A percentile compares a stretch with the other conserved stretches of the same genome.
Conservation (phyloP, 2,888 invertebrate species). For the Ferdinandea cuprea region DNA sequence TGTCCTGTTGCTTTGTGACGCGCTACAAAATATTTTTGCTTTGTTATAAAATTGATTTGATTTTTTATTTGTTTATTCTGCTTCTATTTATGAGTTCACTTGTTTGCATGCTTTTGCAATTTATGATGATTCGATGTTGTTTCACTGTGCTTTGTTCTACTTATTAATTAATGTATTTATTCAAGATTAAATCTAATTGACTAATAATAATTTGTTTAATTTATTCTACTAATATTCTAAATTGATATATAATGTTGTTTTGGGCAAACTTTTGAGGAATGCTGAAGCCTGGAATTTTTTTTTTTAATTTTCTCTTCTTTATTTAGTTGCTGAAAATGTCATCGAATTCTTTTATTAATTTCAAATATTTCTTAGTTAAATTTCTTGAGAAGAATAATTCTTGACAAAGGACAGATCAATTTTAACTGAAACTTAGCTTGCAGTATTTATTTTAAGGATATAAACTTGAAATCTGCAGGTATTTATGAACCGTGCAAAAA, state of each 20-base stretch:
- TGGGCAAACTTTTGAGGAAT: conserved; percentile 3
- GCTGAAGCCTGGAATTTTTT: background rate
- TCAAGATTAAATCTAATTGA: background rate
- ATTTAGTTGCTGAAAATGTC: too few species aligned
- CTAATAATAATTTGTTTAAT: conserved; percentile 10
- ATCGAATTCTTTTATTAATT: too few species aligned
- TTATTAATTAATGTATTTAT: background rate
- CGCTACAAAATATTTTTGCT: conserved; percentile 36
- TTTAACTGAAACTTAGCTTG: too few species aligned
- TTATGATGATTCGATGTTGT: conserved; percentile 38
- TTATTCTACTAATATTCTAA: background rate
- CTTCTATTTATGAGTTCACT: conserved; percentile 24
- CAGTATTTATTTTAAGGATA: too few species aligned
- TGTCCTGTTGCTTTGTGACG: conserved; percentile 34
- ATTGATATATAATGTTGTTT: background rate
- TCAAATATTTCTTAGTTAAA: too few species aligned
- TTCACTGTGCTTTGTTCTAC: conserved; percentile 23
- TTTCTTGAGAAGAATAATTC: background rate
- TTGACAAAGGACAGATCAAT: background rate
- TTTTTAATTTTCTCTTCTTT: too few species aligned
- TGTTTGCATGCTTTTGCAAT: conserved; percentile 42
- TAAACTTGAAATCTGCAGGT: too few species aligned
- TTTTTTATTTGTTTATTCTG: conserved; percentile 5
- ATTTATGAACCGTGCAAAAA: too few species aligned
- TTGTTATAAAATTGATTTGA: conserved; percentile 20